Conservation (phyloP, 2,888 invertebrate genomes). For the Hoplodrina blanda region DNA sequence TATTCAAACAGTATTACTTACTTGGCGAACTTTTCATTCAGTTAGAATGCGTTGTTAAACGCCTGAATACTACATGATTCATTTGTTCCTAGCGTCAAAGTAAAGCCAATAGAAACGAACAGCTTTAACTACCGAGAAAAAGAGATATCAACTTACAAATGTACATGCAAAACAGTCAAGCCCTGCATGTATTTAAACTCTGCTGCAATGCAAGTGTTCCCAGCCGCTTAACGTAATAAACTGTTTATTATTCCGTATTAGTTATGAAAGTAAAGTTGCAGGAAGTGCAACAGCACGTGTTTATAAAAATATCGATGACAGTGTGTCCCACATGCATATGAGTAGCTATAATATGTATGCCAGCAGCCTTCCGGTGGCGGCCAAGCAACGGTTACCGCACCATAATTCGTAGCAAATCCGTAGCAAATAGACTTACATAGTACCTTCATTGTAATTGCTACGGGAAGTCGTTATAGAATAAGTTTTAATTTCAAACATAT, state of each 20-base stretch:
- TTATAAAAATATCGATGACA: constrained; percentile 75
- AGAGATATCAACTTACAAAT: constrained; percentile 53
- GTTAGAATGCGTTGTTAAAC: constrained; percentile 21
- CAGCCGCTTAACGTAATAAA: constrained; percentile 41
- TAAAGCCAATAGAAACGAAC: constrained; percentile 56
- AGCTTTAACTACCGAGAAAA: constrained; percentile 45
- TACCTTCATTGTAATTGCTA: not conserved
- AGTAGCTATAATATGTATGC: constrained; percentile 75
- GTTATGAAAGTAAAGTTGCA: constrained; percentile 75
- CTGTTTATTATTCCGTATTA: constrained; percentile 63
- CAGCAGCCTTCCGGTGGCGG: constrained; percentile 81
- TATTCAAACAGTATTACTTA: constrained; percentile 2
- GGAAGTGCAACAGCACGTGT: constrained; percentile 73
- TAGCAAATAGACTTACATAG: constrained; percentile 60
- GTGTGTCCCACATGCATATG: constrained; percentile 77
- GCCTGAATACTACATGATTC: constrained; percentile 38
- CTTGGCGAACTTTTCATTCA: constrained; percentile 11
- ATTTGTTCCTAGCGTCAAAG: constrained; percentile 44
- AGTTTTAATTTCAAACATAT: too few species aligned
- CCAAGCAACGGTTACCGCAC: constrained; percentile 72
- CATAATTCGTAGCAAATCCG: constrained; percentile 69
- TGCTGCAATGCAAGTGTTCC: constrained; percentile 35
- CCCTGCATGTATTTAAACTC: constrained; percentile 31
- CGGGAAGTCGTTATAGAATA: not conserved
- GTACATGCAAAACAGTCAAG: constrained; percentile 35